These are phyloP conservation scores for Crenuchus spilurus DNA, from an alignment of 2,797 vertebrate genomes.

Conservation along the genomic window DNA sequence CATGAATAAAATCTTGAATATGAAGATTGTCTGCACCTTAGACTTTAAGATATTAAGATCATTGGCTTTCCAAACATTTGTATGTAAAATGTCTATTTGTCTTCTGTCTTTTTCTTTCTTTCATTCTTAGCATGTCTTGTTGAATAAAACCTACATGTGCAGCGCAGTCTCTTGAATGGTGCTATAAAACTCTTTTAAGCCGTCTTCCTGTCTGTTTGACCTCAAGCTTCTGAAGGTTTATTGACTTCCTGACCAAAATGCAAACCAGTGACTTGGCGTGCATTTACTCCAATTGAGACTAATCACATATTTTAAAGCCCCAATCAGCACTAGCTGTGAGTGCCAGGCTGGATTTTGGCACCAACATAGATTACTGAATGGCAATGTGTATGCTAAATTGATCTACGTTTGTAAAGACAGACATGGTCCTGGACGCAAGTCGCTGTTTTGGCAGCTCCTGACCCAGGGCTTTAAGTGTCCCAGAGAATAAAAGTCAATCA, in stretches of 20 bases:
- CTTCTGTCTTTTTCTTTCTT: background rate
- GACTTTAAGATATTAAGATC: too few relatives aligned
- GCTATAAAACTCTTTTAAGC: constrained; percentile 35
- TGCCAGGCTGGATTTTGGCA: background rate
- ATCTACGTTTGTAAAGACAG: background rate
- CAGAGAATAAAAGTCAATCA: background rate
- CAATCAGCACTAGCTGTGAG: background rate
- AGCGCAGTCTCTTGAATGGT: constrained; percentile 17
- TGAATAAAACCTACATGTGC: constrained; percentile 44
- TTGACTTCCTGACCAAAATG: constrained; percentile 46
- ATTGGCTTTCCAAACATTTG: too few relatives aligned
- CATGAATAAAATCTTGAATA: too few relatives aligned
- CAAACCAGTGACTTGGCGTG: constrained; percentile 26
- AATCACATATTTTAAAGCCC: constrained; percentile 13
- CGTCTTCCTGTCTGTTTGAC: constrained; percentile 28
- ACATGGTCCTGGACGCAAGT: background rate
- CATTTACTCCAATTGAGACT: constrained; percentile 6
- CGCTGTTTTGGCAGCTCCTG: constrained; percentile 1
- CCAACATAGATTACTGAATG: background rate
- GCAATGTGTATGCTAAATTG: background rate
- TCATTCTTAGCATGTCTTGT: background rate
- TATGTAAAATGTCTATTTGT: too few relatives aligned
- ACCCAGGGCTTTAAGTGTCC: background rate
- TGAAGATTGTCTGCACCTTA: too few relatives aligned
- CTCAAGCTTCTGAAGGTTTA: constrained; percentile 40